phyloP scores from a whole-genome alignment of 2,888 invertebrate genomes.

The Drosophila longiperda region DNA sequence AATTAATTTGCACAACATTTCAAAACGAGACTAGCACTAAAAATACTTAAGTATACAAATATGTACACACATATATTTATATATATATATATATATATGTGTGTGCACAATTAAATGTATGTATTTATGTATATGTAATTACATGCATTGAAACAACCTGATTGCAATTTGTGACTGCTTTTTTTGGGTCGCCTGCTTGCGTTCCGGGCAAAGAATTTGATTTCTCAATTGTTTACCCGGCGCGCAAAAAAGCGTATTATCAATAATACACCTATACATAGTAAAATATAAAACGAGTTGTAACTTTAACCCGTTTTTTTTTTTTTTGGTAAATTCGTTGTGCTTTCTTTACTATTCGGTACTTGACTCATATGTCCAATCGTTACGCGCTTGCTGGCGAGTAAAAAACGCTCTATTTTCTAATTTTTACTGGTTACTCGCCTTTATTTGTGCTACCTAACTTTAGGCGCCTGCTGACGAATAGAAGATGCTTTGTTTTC shows the following conservation, averaged over 20 bases:
- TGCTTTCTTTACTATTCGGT: constrained; percentile 33
- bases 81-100: constrained; percentile 23
- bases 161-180: constrained; percentile 48
- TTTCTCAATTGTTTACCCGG: constrained; percentile 1
- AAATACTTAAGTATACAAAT: constrained; percentile 56
- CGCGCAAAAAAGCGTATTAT: constrained; percentile 4
- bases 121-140: constrained; percentile 46
- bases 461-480: not conserved
- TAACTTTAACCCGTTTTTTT: constrained; percentile 10
- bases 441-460: not conserved
- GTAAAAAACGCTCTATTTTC: not conserved
- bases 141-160: constrained; percentile 68
- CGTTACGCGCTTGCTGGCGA: not conserved
- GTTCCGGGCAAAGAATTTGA: constrained; percentile 7
- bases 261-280: not conserved
- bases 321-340: constrained; percentile 70
- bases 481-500: not conserved
- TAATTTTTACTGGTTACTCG: not conserved
- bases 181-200: not conserved
- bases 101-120: constrained; percentile 42
- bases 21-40: constrained; percentile 66
- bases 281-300: constrained; percentile 27
- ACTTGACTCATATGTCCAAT: not conserved
- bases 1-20: constrained; percentile 55
- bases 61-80: constrained; percentile 28